Percentiles rank a stretch among this genome's conserved stretches.
phyloP scores from a whole-genome alignment of 2,888 invertebrate genomes.

The Caenorhabditis sp. region DNA sequence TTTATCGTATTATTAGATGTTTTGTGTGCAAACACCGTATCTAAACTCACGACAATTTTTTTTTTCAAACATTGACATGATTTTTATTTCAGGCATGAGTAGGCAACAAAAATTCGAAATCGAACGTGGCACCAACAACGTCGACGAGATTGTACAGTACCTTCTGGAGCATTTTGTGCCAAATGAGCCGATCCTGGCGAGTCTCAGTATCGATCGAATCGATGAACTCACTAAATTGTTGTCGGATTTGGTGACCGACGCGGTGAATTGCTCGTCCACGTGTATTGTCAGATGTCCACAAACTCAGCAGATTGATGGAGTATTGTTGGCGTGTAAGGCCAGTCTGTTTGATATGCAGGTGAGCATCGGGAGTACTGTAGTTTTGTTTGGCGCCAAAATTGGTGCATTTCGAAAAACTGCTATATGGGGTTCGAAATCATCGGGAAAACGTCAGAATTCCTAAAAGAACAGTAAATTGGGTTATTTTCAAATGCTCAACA shows the following conservation, averaged over 20 bases:
- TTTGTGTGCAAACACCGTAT: too few species aligned
- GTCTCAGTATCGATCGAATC: slow-evolving; percentile 18
- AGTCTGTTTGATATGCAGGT: slow-evolving; percentile 50
- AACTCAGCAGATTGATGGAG: slow-evolving; percentile 36
- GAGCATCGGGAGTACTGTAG: too few species aligned
- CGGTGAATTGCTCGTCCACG: slow-evolving; percentile 39
- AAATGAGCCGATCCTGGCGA: slow-evolving; percentile 46
- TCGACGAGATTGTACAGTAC: slow-evolving; percentile 35
- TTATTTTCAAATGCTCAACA: too few species aligned
- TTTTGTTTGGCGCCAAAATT: too few species aligned
- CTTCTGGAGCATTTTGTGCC: slow-evolving; percentile 42
- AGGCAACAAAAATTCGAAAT: slow-evolving; percentile 2
- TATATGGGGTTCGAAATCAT: too few species aligned
- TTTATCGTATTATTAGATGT: too few species aligned
- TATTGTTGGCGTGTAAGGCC: slow-evolving; percentile 47
- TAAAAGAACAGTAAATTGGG: too few species aligned
- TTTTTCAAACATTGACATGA: neutral
- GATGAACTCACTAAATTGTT: slow-evolving; percentile 42
- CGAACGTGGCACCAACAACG: neutral
- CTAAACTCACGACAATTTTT: too few species aligned
- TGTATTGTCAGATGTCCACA: slow-evolving; percentile 29
- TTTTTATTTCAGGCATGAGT: slow-evolving; percentile 5
- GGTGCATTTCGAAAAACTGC: too few species aligned
- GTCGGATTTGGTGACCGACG: slow-evolving; percentile 47
- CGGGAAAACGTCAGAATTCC: too few species aligned